Conservation (phyloP, 2,797 vertebrate species). For the Hyperoplus immaculatus region DNA sequence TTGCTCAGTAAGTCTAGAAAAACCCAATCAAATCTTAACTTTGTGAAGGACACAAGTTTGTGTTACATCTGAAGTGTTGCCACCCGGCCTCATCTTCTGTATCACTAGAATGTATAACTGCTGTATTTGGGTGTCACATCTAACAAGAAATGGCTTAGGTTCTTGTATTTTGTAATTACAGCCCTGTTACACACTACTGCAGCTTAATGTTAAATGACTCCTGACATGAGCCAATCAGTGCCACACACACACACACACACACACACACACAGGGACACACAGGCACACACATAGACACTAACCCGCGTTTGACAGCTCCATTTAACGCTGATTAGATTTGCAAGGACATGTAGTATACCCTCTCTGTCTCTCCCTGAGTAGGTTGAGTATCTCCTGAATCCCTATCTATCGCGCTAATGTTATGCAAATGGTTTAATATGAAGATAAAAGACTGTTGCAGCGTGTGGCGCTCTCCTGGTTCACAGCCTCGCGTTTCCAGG, state of each 20-base stretch:
- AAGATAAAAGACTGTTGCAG: constrained; percentile 88
- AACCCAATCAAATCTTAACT: constrained; percentile 23
- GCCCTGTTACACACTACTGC: constrained; percentile 64
- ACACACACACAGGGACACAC: constrained; percentile 27
- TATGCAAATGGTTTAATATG: constrained; percentile 91
- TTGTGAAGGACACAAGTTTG: constrained; percentile 55
- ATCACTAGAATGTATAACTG: constrained; percentile 57
- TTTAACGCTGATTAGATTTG: constrained; percentile 89
- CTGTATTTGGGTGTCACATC: constrained; percentile 64
- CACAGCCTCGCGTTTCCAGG: constrained; percentile 86
- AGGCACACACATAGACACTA: constrained; percentile 51
- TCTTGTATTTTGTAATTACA: constrained; percentile 78
- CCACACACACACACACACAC: constrained; percentile 34
- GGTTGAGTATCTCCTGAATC: constrained; percentile 83
- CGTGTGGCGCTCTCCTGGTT: constrained; percentile 83
- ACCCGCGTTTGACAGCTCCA: constrained; percentile 77
- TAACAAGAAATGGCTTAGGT: constrained; percentile 55
- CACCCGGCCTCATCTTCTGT: constrained; percentile 51
- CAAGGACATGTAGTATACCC: constrained; percentile 85
- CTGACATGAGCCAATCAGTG: constrained; percentile 71
- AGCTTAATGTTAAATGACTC: constrained; percentile 79
- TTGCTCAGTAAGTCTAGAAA: constrained; percentile 4
- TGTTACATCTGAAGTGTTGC: constrained; percentile 12
- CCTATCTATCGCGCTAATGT: constrained; percentile 81
- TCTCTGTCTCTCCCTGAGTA: constrained; percentile 74